Evolutionary conservation across 2,113 vertebrate species (phyloP).

Genomic region (Sorex fumeus): DNA sequence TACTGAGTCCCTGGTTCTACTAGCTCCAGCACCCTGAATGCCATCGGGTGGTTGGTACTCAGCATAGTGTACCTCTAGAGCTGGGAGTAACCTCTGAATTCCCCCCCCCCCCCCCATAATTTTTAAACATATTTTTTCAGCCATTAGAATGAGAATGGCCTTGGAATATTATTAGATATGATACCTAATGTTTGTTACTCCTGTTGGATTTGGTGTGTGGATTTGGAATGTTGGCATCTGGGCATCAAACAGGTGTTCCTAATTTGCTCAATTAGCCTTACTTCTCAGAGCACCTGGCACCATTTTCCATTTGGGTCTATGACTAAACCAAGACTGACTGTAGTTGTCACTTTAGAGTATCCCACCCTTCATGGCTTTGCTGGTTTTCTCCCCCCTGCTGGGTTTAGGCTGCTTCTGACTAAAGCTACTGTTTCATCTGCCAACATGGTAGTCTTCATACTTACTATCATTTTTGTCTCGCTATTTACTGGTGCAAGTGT

Average conservation of each 20-base stretch:
- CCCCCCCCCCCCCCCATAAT: too few species aligned
- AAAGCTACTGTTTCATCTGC: not conserved
- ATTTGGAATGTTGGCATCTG: not conserved
- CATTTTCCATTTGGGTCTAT: conserved; percentile 47
- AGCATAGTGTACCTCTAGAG: too few species aligned
- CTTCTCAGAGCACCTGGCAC: conserved; percentile 18
- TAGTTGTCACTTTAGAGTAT: not conserved
- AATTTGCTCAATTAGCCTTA: not conserved
- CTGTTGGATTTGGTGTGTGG: conserved; percentile 27
- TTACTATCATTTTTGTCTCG: not conserved
- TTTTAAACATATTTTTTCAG: not conserved
- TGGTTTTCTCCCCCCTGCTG: not conserved
- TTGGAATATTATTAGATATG: not conserved
- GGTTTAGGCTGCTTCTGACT: not conserved
- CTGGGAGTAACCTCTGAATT: too few species aligned
- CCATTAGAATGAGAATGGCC: not conserved
- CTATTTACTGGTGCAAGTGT: not conserved
- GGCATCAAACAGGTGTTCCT: not conserved
- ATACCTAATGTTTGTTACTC: not conserved
- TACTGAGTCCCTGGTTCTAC: too few species aligned
- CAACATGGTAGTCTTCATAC: not conserved
- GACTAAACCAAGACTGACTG: not conserved
- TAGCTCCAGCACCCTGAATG: too few species aligned
- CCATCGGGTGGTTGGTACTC: too few species aligned
- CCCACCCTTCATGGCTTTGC: not conserved